Evolutionary conservation across 1,140 invertebrate species (phyloP).

Genomic region (Vollenhovia emeryi): DNA sequence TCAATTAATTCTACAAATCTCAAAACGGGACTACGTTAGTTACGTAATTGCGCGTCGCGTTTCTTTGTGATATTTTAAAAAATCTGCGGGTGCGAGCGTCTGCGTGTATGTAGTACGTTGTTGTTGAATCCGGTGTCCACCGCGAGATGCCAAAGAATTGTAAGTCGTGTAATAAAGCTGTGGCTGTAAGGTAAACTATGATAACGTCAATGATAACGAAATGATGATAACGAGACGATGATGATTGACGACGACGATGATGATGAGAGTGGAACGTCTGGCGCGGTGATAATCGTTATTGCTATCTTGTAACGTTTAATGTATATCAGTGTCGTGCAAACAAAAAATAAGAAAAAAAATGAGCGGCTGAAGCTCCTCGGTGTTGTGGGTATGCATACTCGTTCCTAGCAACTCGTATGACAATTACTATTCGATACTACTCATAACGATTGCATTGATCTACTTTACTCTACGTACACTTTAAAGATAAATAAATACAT

Average conservation of each 20-base stretch:
- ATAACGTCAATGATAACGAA: constrained; percentile 67
- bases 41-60: constrained; percentile 60
- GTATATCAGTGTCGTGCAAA: constrained; percentile 85
- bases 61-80: constrained; percentile 66
- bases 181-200: constrained; percentile 62
- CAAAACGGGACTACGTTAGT: constrained; percentile 44
- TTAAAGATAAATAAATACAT: constrained; percentile 85
- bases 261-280: constrained; percentile 56
- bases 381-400: constrained; percentile 85
- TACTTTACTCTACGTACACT: constrained; percentile 84
- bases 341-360: constrained; percentile 72
- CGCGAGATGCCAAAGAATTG: constrained; percentile 72
- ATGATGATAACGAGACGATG: constrained; percentile 41
- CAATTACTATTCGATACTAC: constrained; percentile 85
- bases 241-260: constrained; percentile 55
- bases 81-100: constrained; percentile 51
- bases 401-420: constrained; percentile 85
- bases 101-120: constrained; percentile 41
- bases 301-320: constrained; percentile 83
- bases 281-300: constrained; percentile 76
- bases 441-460: constrained; percentile 85
- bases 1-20: constrained; percentile 32
- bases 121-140: constrained; percentile 70
- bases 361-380: constrained; percentile 83
- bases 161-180: constrained; percentile 73